Percentiles rank a stretch among this genome's conserved stretches.
These are phyloP conservation scores for Ptilodon capucinus DNA, from an alignment of 2,888 invertebrate genomes.

Conservation along the genomic window DNA sequence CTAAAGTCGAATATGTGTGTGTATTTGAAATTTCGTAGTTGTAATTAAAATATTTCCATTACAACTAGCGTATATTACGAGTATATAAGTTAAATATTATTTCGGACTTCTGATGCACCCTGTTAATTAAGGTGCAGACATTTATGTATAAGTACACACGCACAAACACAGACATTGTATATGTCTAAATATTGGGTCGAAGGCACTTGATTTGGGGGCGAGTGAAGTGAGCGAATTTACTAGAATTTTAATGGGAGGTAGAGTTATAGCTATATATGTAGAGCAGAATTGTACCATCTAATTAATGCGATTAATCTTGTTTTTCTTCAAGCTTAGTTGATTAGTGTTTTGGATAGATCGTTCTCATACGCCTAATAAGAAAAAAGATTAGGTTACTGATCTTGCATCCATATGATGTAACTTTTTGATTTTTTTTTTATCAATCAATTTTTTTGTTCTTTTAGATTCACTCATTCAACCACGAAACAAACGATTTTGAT, in stretches of 20 bases:
- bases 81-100: no score
- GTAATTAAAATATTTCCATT: no score
- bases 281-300: slow-evolving; percentile 33
- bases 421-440: no score
- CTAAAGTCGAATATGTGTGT: no score
- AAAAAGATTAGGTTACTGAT: background rate
- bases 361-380: background rate
- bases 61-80: no score
- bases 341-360: background rate
- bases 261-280: slow-evolving; percentile 32
- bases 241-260: slow-evolving; percentile 11
- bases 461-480: no score
- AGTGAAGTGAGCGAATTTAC: slow-evolving; percentile 10
- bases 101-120: no score
- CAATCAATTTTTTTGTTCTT: no score
- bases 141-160: background rate
- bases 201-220: slow-evolving; percentile 23
- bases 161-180: background rate
- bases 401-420: background rate
- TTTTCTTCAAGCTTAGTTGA: slow-evolving; percentile 18
- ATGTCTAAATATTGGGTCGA: slow-evolving; percentile 12
- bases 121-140: no score
- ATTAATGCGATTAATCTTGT: slow-evolving; percentile 46
- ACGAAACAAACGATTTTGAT: no score
- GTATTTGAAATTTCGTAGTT: no score